Percentiles rank a stretch among this genome's conserved stretches.
Evolutionary conservation across 2,113 vertebrate species (phyloP).

Genomic region (Rhinolophus sinicus): DNA sequence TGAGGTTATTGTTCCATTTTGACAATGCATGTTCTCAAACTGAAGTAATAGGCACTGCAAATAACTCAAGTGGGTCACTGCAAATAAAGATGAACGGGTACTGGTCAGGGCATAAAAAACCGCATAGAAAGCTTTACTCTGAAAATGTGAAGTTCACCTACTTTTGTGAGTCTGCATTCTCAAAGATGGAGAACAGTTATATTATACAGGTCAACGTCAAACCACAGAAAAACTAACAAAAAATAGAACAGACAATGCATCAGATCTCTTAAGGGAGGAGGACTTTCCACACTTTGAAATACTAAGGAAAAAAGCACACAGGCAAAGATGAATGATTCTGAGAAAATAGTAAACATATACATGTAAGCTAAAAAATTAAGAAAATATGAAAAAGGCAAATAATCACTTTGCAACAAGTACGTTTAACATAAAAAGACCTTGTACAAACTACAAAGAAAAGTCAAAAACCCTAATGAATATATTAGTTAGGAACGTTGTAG

Average conservation of each 20-base stretch:
- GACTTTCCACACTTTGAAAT: not conserved
- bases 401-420: not conserved
- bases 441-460: not conserved
- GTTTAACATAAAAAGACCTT: not conserved
- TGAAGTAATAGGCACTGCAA: not conserved
- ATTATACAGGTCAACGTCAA: constrained; percentile 21
- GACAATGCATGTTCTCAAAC: not conserved
- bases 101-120: not conserved
- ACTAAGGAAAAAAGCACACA: not conserved
- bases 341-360: not conserved
- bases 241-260: not conserved
- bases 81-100: not conserved
- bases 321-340: not conserved
- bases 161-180: not conserved
- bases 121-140: not conserved
- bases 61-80: not conserved
- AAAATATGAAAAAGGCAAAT: not conserved
- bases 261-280: not conserved
- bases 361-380: not conserved
- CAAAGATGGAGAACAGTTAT: not conserved
- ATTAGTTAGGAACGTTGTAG: not conserved
- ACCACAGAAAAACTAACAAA: constrained; percentile 4
- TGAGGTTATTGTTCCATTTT: not conserved
- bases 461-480: not conserved
- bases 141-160: not conserved